Evolutionary conservation across 1,140 invertebrate species (phyloP), one percentile per base, ranked within the genome.

Genomic region (Dermatophagoides farinae): DNA sequence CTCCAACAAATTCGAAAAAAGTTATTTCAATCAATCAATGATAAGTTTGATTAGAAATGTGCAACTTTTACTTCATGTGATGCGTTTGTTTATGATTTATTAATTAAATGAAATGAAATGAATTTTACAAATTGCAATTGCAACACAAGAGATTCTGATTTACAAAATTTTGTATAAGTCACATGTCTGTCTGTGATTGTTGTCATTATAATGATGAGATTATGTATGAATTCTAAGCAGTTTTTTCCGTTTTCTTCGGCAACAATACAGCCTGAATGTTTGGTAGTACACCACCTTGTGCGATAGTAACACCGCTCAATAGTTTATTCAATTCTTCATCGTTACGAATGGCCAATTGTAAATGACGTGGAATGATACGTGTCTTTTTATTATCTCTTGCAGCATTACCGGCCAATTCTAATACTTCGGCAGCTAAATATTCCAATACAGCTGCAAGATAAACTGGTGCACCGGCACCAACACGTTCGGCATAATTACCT

Each of bases 281-380:
- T 1, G 85, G 86, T 41, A 88, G 66, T 1, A 88, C 86, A 64
- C 86, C 86, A 63, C 84, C 85, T 69, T 86, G 79, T 14, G 85
- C 82, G 64, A 89, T 87, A 1, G 84, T 87, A 0, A 87, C 85
- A 53, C 84, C 82, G 47, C 79, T 77, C 14, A 90, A 70, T 53
- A 89, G 75, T 69, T 79, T 81, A 67, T 83, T 84, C 63, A 90
- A 72, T 69, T 90, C 86, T 65, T 88, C 85, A 72, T 91, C 87
- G 71, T 87, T 88, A 41, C 82, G 76, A 18, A 90, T 83, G 9
- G 85, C 87, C 51, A 89, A 70, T 62, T 87, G 78, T 1, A 89
- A 74, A 69, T 91, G 86, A 53, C 86, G 76, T 0, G 87, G 87
- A 58, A 83, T 83, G 41, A 90, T 83, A 58, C 85, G 75, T 1